Evolutionary conservation across 2,888 invertebrate genomes (phyloP), one percentile per base, ranked within the genome.

Genomic region (Heliconius hortense): DNA sequence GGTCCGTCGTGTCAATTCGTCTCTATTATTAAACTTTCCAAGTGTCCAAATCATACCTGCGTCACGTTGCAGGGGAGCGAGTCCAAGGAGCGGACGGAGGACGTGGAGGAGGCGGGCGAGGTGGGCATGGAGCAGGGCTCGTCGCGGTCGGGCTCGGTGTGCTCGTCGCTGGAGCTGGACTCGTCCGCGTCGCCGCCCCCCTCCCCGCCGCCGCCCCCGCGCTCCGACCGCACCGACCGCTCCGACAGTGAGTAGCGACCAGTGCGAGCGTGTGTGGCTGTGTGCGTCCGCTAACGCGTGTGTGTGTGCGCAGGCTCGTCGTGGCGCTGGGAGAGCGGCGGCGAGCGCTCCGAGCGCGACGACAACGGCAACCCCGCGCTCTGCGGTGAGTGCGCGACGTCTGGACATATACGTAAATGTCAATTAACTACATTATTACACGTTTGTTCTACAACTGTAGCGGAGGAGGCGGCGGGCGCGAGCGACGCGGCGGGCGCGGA

Each of bases 121-220:
- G 78, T 75, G 72, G 80, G 77, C 26, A 82, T 82, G 78, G 82
- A 78, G 76, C 79, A 81, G 71, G 77, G 80, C 73, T 80, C 82
- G 80, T 79, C 76, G 77, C 77, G 80, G 73, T 82, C 82, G 74
- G 82, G 80, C 72, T 71, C 84, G 73, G 84, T 81, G 66, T 80
- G 80, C 74, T 83, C 83, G n/a, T 91, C 92, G 79, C 85, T 89
- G 75, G 90, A 90, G 83, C 84, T 88, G 80, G 89, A 86, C 82
- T 88, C 88, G 69, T 80, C 81, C n/a, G 56, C 84, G 82, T 63
- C 81, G 79, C 68, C 76, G 70, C 75, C 85, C 84, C 81, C 78
- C 80, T 73, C 84, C 85, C 73, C 81, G 80, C 76, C 83, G 83
- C 80, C 84, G 82, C 67, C 43, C 0, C 15, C 83, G 82, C 83